A percentile compares a stretch with the other conserved stretches of the same genome.
phyloP scores from a whole-genome alignment of 2,113 vertebrate genomes.

The Poecile atricapillus region DNA sequence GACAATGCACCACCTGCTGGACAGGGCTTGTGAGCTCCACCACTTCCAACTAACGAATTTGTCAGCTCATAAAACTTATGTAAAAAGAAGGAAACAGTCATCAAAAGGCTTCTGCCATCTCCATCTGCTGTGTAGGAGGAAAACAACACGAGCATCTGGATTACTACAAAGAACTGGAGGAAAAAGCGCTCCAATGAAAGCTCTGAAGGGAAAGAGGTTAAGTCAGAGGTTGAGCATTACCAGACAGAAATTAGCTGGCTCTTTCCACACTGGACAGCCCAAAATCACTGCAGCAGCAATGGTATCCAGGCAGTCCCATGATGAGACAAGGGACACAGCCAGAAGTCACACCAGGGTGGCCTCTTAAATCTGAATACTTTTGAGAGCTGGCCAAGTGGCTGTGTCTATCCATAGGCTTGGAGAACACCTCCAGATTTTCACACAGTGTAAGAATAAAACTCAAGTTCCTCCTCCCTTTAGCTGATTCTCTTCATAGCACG shows the following conservation, averaged over 20 bases:
- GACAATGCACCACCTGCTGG: slow-evolving; percentile 25
- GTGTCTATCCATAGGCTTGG: not conserved
- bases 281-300: not conserved
- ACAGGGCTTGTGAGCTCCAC: not conserved
- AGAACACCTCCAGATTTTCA: not conserved
- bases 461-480: not conserved
- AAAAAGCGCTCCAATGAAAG: not conserved
- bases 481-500: not conserved
- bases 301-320: not conserved
- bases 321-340: not conserved
- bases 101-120: slow-evolving; percentile 47
- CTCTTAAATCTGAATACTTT: not conserved
- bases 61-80: not conserved
- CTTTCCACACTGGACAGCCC: not conserved
- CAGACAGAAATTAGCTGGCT: not conserved
- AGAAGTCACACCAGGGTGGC: not conserved
- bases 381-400: not conserved
- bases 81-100: slow-evolving; percentile 25
- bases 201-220: slow-evolving; percentile 5
- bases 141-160: slow-evolving; percentile 49
- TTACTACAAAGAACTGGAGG: slow-evolving; percentile 26
- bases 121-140: slow-evolving; percentile 61
- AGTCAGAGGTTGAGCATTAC: slow-evolving; percentile 7
- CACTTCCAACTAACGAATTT: not conserved
- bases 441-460: not conserved